phyloP scores from a whole-genome alignment of 2,113 vertebrate species.

The Nansenia antarctica region DNA sequence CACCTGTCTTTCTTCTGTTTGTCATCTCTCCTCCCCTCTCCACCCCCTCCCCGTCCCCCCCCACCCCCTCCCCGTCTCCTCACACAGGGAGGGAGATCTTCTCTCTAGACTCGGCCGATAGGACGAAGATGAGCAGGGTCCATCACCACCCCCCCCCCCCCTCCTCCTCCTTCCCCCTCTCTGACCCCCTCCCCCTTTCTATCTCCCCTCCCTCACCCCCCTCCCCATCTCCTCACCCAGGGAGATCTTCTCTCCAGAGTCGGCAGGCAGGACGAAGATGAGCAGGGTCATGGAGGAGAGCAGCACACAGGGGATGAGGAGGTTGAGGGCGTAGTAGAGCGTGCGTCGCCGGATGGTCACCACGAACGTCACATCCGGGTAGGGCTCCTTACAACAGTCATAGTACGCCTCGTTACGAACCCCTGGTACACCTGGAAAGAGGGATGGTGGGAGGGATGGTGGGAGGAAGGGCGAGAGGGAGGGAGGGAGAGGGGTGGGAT shows the following conservation, averaged over 20 bases:
- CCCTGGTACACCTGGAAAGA: constrained; percentile 71
- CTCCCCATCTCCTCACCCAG: constrained; percentile 68
- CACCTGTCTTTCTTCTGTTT: not conserved
- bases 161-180: constrained; percentile 50
- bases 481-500: not conserved
- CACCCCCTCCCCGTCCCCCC: constrained; percentile 20
- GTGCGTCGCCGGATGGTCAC: constrained; percentile 76
- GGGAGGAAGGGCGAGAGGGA: not conserved
- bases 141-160: constrained; percentile 50
- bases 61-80: constrained; percentile 26
- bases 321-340: constrained; percentile 79
- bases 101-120: no score
- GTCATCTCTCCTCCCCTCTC: no score
- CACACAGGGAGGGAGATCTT: no score
- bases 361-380: constrained; percentile 76
- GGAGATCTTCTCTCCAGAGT: constrained; percentile 83
- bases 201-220: constrained; percentile 14
- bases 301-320: constrained; percentile 78
- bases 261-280: constrained; percentile 80
- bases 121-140: no score
- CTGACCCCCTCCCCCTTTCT: not conserved
- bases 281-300: constrained; percentile 80
- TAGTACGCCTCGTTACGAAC: constrained; percentile 70
- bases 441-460: not conserved
- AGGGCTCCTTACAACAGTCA: constrained; percentile 79